A percentile compares a stretch with the other conserved stretches of the same genome.
Conservation (phyloP, 2,113 vertebrate species). For the Cyprinodon brontotheroides region DNA sequence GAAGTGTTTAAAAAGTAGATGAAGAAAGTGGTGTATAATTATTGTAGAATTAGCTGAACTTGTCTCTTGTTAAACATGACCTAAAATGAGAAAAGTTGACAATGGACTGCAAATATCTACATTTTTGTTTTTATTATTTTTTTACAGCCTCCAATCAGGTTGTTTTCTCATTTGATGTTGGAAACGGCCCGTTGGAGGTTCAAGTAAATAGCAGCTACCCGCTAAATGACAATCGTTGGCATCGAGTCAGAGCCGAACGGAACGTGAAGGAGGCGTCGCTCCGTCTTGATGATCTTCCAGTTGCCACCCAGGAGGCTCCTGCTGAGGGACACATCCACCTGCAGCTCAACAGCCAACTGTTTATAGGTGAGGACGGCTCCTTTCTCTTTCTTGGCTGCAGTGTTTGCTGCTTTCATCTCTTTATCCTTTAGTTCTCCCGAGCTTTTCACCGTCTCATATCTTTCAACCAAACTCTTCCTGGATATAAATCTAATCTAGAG, state of each 20-base stretch:
- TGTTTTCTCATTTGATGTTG: conserved; percentile 92
- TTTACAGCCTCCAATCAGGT: conserved; percentile 79
- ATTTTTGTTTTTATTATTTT: neutral
- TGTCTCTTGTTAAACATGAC: too few relatives aligned
- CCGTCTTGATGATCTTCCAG: conserved; percentile 83
- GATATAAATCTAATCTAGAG: neutral
- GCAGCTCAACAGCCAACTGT: conserved; percentile 96
- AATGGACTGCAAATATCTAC: too few relatives aligned
- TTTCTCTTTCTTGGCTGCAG: neutral
- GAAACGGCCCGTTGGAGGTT: conserved; percentile 89
- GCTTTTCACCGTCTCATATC: neutral
- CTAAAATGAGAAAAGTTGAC: too few relatives aligned
- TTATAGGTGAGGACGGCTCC: conserved; percentile 82
- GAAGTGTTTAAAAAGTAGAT: too few relatives aligned
- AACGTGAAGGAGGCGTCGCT: conserved; percentile 91
- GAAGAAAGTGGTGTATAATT: too few relatives aligned
- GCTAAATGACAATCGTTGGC: conserved; percentile 92
- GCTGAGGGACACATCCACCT: conserved; percentile 88
- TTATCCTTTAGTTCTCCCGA: neutral
- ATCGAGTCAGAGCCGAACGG: conserved; percentile 87
- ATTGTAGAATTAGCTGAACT: too few relatives aligned
- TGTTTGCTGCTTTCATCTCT: neutral
- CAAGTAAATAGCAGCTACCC: conserved; percentile 74
- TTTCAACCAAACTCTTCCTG: neutral
- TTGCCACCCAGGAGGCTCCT: conserved; percentile 78